Percentiles rank a stretch among this genome's conserved stretches.
phyloP scores from a whole-genome alignment of 2,797 vertebrate genomes.

The Lates japonicus region DNA sequence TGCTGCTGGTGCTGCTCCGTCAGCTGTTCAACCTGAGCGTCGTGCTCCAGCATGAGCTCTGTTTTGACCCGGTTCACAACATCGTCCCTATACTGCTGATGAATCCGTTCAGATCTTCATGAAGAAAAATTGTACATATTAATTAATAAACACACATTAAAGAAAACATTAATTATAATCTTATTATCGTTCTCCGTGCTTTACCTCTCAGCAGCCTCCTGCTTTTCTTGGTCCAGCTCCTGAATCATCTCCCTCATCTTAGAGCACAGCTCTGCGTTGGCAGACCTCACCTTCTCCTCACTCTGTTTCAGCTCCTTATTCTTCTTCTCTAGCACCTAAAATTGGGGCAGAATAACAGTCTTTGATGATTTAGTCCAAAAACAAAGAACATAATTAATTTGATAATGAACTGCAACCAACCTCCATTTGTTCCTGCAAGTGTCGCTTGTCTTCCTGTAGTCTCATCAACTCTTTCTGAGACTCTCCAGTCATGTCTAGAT shows the following conservation, averaged over 20 bases:
- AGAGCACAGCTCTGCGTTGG: conserved; percentile 93
- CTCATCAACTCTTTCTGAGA: conserved; percentile 84
- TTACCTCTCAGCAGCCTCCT: conserved; percentile 92
- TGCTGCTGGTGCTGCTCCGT: conserved; percentile 85
- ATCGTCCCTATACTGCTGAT: conserved; percentile 93
- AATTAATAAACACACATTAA: not conserved
- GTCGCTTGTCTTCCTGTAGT: conserved; percentile 86
- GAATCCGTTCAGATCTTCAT: conserved; percentile 90
- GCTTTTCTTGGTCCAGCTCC: conserved; percentile 96
- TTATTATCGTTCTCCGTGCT: not conserved
- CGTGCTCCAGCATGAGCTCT: conserved; percentile 86
- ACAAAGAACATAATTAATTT: not conserved
- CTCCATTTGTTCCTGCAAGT: conserved; percentile 89
- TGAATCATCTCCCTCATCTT: conserved; percentile 98
- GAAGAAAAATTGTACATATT: not conserved
- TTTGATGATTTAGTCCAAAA: not conserved
- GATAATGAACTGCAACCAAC: conserved; percentile 71
- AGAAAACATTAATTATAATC: not conserved
- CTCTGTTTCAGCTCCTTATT: conserved; percentile 89
- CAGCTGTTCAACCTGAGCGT: conserved; percentile 85
- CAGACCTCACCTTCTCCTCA: conserved; percentile 89
- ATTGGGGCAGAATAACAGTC: conserved; percentile 1
- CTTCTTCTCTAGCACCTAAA: conserved; percentile 82
- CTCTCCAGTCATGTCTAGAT: conserved; percentile 58
- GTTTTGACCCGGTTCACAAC: conserved; percentile 89